Base-by-base conservation (phyloP, 2,888 invertebrate genomes). In the Bombyx huttoni region DNA sequence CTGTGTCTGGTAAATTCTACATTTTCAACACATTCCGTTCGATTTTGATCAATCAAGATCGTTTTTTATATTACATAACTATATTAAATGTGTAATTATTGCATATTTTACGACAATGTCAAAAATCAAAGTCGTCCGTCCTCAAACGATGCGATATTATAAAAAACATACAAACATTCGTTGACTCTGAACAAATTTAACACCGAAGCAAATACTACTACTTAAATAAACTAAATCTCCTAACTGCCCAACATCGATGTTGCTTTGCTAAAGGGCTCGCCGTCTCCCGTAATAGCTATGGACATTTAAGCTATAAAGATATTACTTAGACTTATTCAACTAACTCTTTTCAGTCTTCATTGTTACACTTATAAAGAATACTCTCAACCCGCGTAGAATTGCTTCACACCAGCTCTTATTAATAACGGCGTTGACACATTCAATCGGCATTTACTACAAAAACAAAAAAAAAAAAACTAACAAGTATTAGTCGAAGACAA, bases 361-460 rank as follows among this genome's bases (percentile, higher is more conserved):
- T 86, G 87, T 87, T 87, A 83, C 85, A 79, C 87, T 87, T 86
- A 87, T 81, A 81, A 86, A 84, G 78, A 85, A 85, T 84, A 86
- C 74, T 82, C 82, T 86, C 81, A 83, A 78, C 87, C 87, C 87
- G 87, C 87, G 87, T 87, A 80, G 85, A 81, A 83, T 79, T 68
- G 67, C 65, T 70, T 69, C 76, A 75, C 69, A 73, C 69, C 73
- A 68, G 63, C 65, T 68, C 61, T 70, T 70, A 68, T 59, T 60
- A 65, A 56, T 63, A 62, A 62, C 65, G 68, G 71, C 67, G 65
- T 74, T 24, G 24, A 24, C 24, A 24, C 24, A 24, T 24, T 24
- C 24, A 24, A 24, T 24, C 24, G 24, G 24, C 24, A 24, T 5
- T 0, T 24, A 24, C 24, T 24, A 24, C 24, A 2, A 24, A 24